These are phyloP conservation scores for Poeciliopsis presidionis DNA, from an alignment of 2,797 vertebrate species.

Conservation along the genomic window DNA sequence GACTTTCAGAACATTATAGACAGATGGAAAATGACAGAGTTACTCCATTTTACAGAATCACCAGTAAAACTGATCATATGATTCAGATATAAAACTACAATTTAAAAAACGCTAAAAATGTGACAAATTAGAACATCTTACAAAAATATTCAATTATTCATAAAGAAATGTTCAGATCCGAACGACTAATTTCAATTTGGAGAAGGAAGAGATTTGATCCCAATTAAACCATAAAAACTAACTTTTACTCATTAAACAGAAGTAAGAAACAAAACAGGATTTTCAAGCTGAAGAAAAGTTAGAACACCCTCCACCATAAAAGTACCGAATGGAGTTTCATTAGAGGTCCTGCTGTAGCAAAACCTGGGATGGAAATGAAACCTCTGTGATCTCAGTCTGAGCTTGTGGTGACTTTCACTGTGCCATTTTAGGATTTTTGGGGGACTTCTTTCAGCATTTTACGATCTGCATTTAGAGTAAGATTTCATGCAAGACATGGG, in stretches of 20 bases:
- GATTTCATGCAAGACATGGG: too few relatives aligned
- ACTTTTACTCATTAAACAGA: not conserved
- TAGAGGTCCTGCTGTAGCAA: too few relatives aligned
- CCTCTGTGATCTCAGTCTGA: too few relatives aligned
- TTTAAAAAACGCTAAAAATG: not conserved
- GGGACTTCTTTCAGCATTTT: too few relatives aligned
- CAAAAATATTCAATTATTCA: not conserved
- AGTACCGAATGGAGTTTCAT: too few relatives aligned
- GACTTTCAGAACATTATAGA: not conserved
- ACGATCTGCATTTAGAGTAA: too few relatives aligned
- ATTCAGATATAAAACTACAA: not conserved
- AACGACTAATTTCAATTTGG: too few relatives aligned
- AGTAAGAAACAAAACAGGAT: not conserved
- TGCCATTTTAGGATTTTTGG: too few relatives aligned
- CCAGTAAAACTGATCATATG: not conserved
- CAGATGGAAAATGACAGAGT: not conserved
- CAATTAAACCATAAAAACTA: not conserved
- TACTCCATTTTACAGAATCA: not conserved
- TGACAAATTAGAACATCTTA: not conserved
- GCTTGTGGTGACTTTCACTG: too few relatives aligned
- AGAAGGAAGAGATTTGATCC: not conserved
- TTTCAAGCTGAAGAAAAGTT: not conserved
- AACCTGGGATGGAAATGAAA: too few relatives aligned
- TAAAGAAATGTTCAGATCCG: too few relatives aligned
- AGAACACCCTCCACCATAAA: too few relatives aligned